phyloP scores from a whole-genome alignment of 1,140 invertebrate species.

The Agrilus planipennis region DNA sequence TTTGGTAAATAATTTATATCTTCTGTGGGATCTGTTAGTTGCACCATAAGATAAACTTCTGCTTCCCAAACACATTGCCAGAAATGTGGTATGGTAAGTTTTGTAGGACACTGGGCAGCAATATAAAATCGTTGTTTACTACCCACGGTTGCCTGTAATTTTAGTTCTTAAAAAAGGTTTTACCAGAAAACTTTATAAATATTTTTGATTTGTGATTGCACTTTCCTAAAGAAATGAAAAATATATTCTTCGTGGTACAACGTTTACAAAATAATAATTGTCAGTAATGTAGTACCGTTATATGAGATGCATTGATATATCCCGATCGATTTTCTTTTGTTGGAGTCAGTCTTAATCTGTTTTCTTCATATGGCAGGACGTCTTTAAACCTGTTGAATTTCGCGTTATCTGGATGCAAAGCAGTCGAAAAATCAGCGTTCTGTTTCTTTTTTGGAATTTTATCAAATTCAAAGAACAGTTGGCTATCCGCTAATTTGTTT shows the following conservation, averaged over 20 bases:
- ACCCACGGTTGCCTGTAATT: slow-evolving; percentile 54
- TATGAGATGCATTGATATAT: slow-evolving; percentile 83
- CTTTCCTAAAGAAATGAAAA: too few relatives aligned
- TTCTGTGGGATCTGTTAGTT: slow-evolving; percentile 57
- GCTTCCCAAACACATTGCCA: slow-evolving; percentile 86
- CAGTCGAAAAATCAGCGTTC: slow-evolving; percentile 53
- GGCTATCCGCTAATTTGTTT: slow-evolving; percentile 65
- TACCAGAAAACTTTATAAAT: too few relatives aligned
- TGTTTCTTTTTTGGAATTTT: slow-evolving; percentile 68
- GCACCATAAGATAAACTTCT: slow-evolving; percentile 65
- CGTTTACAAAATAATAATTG: slow-evolving; percentile 17
- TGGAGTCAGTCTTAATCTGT: slow-evolving; percentile 63
- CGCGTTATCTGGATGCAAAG: slow-evolving; percentile 51
- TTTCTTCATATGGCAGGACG: slow-evolving; percentile 81
- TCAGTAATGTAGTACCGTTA: slow-evolving; percentile 64
- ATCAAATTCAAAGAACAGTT: slow-evolving; percentile 79
- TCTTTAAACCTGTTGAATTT: slow-evolving; percentile 47
- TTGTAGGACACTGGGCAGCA: slow-evolving; percentile 62
- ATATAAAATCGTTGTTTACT: slow-evolving; percentile 72
- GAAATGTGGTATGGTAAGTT: slow-evolving; percentile 49
- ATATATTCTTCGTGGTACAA: too few relatives aligned
- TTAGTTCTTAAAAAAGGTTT: not conserved
- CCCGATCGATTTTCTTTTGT: slow-evolving; percentile 69
- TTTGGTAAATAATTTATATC: slow-evolving; percentile 47
- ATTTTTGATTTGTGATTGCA: too few relatives aligned